These are phyloP conservation scores for Epirrita christyi DNA, from an alignment of 2,888 invertebrate species.

Conservation along the genomic window DNA sequence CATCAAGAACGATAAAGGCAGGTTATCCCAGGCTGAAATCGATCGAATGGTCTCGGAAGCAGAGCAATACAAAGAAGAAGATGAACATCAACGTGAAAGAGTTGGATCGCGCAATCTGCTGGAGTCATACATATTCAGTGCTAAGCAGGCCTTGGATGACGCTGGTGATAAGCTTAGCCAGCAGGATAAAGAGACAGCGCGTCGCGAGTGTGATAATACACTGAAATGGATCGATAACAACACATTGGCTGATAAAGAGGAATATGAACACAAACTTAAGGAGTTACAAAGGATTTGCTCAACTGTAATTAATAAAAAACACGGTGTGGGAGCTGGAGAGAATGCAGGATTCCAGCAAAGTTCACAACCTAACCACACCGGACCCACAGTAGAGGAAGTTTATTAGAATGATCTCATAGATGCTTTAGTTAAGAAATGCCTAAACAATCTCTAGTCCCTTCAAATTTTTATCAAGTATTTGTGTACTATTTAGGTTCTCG, in stretches of 20 bases:
- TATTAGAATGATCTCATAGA: conserved; percentile 44
- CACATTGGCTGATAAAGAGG: conserved; percentile 86
- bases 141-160: conserved; percentile 88
- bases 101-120: conserved; percentile 89
- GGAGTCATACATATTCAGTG: conserved; percentile 88
- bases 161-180: conserved; percentile 85
- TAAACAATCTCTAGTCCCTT: conserved; percentile 3
- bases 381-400: conserved; percentile 66
- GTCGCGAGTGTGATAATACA: conserved; percentile 83
- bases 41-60: conserved; percentile 92
- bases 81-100: conserved; percentile 87
- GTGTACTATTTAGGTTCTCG: no score
- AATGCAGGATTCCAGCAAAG: conserved; percentile 44
- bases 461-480: not conserved
- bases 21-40: conserved; percentile 92
- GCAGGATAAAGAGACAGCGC: conserved; percentile 86
- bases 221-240: conserved; percentile 90
- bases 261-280: conserved; percentile 85
- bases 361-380: conserved; percentile 39
- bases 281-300: conserved; percentile 85
- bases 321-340: conserved; percentile 73
- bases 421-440: conserved; percentile 1
- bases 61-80: conserved; percentile 89
- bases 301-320: conserved; percentile 84
- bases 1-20: conserved; percentile 93